Evolutionary conservation across 2,113 vertebrate genomes (phyloP).

Genomic region (Anolis sagrei): DNA sequence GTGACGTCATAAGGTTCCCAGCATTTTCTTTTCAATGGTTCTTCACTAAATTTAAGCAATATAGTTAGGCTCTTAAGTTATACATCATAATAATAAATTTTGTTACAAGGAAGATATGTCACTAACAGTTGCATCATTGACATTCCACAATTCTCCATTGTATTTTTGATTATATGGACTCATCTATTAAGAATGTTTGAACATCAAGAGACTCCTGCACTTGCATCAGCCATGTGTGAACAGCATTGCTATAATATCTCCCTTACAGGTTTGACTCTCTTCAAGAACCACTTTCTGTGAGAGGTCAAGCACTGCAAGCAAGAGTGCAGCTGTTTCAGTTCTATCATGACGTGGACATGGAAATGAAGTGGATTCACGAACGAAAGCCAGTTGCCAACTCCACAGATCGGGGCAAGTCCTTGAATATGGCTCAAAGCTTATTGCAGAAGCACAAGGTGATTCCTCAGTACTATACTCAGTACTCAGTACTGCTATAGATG

Average conservation of each 20-base stretch:
- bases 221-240: not conserved
- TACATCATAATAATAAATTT: not conserved
- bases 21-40: not conserved
- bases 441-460: slow-evolving; percentile 86
- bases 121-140: not conserved
- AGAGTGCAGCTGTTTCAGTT: slow-evolving; percentile 82
- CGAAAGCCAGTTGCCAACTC: slow-evolving; percentile 73
- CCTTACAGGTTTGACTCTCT: slow-evolving; percentile 85
- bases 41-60: not conserved
- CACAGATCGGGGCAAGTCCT: slow-evolving; percentile 69
- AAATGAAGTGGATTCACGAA: slow-evolving; percentile 87
- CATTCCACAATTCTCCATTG: not conserved
- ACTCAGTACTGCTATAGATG: not conserved
- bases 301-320: slow-evolving; percentile 78
- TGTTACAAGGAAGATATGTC: not conserved
- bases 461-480: not conserved
- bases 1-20: not conserved
- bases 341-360: slow-evolving; percentile 80
- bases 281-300: slow-evolving; percentile 79
- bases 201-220: not conserved
- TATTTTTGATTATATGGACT: not conserved
- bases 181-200: not conserved
- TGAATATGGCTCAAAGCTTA: slow-evolving; percentile 78
- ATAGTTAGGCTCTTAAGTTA: not conserved
- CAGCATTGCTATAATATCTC: slow-evolving; percentile 35